phyloP scores from a whole-genome alignment of 2,113 vertebrate genomes.

The Taxidea taxus region DNA sequence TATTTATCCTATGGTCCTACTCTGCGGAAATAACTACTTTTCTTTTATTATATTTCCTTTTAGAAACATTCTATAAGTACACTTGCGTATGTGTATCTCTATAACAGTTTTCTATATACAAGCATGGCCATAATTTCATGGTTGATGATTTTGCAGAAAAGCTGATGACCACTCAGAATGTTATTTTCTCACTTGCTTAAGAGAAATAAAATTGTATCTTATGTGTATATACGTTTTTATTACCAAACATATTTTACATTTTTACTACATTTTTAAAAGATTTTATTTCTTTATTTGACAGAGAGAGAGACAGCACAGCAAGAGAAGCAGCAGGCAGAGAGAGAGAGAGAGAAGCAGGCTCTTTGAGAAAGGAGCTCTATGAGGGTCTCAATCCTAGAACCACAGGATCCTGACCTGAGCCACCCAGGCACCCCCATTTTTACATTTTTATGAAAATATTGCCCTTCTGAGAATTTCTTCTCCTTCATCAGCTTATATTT shows the following conservation, averaged over 20 bases:
- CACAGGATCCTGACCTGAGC: too few relatives aligned
- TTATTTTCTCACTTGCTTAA: neutral
- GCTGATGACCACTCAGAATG: neutral
- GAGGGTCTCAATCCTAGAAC: neutral
- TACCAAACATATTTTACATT: neutral
- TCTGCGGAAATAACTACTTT: too few relatives aligned
- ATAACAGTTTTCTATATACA: too few relatives aligned
- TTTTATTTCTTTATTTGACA: too few relatives aligned
- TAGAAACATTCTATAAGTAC: neutral
- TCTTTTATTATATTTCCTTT: neutral
- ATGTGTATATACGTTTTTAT: neutral
- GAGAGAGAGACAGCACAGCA: too few relatives aligned
- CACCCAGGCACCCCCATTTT: neutral
- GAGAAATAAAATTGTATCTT: neutral
- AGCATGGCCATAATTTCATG: neutral
- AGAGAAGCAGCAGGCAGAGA: too few relatives aligned
- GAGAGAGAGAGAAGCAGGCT: too few relatives aligned
- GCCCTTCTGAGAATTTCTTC: neutral
- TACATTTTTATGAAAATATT: neutral
- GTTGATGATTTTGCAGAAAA: neutral
- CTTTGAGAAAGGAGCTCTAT: neutral
- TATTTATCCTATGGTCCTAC: too few relatives aligned
- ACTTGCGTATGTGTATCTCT: neutral
- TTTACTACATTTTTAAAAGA: neutral
- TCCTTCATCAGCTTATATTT: neutral